phyloP scores from a whole-genome alignment of 1,140 invertebrate species.

The Drosophila tani region DNA sequence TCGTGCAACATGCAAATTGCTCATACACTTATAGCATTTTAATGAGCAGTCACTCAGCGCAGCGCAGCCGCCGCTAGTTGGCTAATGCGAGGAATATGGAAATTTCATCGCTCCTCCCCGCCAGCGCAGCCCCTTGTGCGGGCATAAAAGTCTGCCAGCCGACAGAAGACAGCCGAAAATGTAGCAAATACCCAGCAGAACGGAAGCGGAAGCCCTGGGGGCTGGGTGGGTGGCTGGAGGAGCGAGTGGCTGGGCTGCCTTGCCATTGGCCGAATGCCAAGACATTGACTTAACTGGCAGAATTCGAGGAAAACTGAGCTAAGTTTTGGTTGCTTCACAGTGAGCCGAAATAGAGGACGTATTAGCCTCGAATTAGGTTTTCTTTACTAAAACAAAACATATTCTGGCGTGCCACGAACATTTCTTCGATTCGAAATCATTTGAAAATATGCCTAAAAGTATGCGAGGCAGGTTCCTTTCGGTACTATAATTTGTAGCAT shows the following conservation, averaged over 20 bases:
- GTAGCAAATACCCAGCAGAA: slow-evolving; percentile 51
- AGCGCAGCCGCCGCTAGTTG: slow-evolving; percentile 40
- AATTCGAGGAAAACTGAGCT: not conserved
- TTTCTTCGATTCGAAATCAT: not conserved
- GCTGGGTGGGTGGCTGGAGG: slow-evolving; percentile 6
- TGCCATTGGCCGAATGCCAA: slow-evolving; percentile 49
- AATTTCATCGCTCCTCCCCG: slow-evolving; percentile 47
- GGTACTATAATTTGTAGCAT: too few species aligned
- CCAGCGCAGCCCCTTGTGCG: slow-evolving; percentile 16
- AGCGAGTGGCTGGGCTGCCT: slow-evolving; percentile 17
- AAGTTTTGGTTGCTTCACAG: not conserved
- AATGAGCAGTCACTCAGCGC: slow-evolving; percentile 57
- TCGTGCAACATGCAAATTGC: slow-evolving; percentile 74
- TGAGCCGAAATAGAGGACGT: not conserved
- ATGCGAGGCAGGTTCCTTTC: not conserved
- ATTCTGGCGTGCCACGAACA: not conserved
- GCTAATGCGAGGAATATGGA: slow-evolving; percentile 70
- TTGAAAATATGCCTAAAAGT: not conserved
- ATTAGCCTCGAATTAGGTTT: not conserved
- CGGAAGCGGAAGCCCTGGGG: slow-evolving; percentile 49
- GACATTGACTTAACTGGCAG: slow-evolving; percentile 33
- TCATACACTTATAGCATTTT: slow-evolving; percentile 74
- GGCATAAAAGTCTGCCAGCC: slow-evolving; percentile 31
- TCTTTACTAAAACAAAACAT: not conserved
- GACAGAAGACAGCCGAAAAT: slow-evolving; percentile 64